phyloP scores from a whole-genome alignment of 1,140 invertebrate genomes.

The Araneus ventricosus region DNA sequence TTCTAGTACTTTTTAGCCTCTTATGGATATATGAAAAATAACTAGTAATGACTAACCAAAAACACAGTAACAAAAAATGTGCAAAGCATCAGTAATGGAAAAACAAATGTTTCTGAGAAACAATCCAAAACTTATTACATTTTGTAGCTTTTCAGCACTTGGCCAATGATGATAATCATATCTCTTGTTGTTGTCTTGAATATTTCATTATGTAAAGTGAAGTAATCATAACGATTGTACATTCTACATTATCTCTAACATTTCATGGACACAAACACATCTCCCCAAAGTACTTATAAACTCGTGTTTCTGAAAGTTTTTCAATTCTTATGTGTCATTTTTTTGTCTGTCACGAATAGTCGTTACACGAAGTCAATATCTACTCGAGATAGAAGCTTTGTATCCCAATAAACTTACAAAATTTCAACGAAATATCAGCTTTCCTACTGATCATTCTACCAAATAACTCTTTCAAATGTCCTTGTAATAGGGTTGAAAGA shows the following conservation, averaged over 20 bases:
- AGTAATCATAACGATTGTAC: too few relatives aligned
- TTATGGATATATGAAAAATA: too few relatives aligned
- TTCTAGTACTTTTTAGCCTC: too few relatives aligned
- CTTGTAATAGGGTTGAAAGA: not conserved
- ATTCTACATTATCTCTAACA: not conserved
- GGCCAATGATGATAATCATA: too few relatives aligned
- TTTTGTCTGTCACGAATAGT: not conserved
- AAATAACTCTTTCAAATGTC: not conserved
- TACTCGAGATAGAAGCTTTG: not conserved
- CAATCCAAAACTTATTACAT: too few relatives aligned
- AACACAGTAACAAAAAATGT: too few relatives aligned
- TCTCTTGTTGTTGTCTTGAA: too few relatives aligned
- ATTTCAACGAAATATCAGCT: not conserved
- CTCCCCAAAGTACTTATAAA: not conserved
- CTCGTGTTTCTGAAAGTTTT: not conserved
- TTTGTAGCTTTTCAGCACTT: too few relatives aligned
- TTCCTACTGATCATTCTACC: not conserved
- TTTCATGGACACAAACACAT: not conserved
- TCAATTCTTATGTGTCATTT: not conserved
- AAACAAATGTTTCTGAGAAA: too few relatives aligned
- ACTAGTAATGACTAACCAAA: too few relatives aligned
- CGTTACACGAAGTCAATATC: not conserved
- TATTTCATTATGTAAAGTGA: too few relatives aligned
- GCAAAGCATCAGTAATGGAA: too few relatives aligned
- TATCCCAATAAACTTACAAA: not conserved